Evolutionary conservation across 2,797 vertebrate genomes (phyloP).

Genomic region (Amblyraja radiata): DNA sequence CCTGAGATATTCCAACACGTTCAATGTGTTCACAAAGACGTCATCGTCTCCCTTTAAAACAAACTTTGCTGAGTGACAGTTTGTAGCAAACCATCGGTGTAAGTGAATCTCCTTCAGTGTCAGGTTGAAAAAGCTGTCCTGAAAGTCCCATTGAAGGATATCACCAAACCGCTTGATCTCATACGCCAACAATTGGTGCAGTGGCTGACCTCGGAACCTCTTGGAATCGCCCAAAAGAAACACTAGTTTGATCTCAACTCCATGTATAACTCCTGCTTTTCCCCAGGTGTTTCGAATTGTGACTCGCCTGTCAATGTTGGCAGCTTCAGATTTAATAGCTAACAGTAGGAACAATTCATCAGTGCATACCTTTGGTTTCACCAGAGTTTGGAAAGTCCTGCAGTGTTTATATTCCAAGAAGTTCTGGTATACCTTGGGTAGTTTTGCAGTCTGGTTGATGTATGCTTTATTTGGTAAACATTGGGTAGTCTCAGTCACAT

Average conservation of each 20-base stretch:
- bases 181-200: slow-evolving; percentile 56
- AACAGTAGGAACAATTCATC: slow-evolving; percentile 56
- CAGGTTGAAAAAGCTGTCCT: slow-evolving; percentile 65
- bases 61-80: slow-evolving; percentile 52
- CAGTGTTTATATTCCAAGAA: slow-evolving; percentile 66
- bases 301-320: slow-evolving; percentile 53
- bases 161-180: slow-evolving; percentile 59
- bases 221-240: slow-evolving; percentile 56
- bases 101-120: slow-evolving; percentile 67
- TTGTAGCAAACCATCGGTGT: slow-evolving; percentile 56
- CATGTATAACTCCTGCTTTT: slow-evolving; percentile 42
- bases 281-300: slow-evolving; percentile 67
- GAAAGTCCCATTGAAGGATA: slow-evolving; percentile 65
- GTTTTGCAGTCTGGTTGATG: slow-evolving; percentile 43
- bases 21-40: slow-evolving; percentile 62
- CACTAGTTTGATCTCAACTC: slow-evolving; percentile 51
- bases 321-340: slow-evolving; percentile 59
- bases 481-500: background rate
- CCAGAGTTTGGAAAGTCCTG: slow-evolving; percentile 53
- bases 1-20: slow-evolving; percentile 59
- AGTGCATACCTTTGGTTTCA: slow-evolving; percentile 53
- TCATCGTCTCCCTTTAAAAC: slow-evolving; percentile 65
- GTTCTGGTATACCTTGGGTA: slow-evolving; percentile 53
- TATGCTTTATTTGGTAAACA: slow-evolving; percentile 49
- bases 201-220: slow-evolving; percentile 42